Evolutionary conservation across 2,888 invertebrate genomes (phyloP).

Genomic region (Zaprionus obscuricornis): DNA sequence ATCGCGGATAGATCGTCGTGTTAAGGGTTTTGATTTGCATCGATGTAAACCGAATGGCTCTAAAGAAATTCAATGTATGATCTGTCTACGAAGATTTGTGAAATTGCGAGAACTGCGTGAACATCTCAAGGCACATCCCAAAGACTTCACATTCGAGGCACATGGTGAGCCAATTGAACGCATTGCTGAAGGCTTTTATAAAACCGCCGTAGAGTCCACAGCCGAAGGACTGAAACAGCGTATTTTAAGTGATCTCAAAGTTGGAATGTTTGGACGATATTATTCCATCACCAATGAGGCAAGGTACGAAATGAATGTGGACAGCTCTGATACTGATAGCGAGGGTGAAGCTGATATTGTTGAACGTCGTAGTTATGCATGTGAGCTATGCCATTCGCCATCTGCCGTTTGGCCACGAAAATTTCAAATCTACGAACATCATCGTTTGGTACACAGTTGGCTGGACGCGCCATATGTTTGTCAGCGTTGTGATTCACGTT

Average conservation of each 20-base stretch:
- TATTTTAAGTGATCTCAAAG: constrained; percentile 65
- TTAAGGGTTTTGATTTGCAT: constrained; percentile 64
- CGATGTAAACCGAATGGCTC: constrained; percentile 79
- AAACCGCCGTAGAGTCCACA: constrained; percentile 65
- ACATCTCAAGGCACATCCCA: constrained; percentile 71
- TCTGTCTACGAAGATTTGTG: constrained; percentile 79
- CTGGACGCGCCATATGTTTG: constrained; percentile 85
- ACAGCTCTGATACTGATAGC: constrained; percentile 73
- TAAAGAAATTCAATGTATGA: constrained; percentile 82
- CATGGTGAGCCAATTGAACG: constrained; percentile 63
- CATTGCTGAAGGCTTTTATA: constrained; percentile 74
- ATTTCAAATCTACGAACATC: constrained; percentile 80
- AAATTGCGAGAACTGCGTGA: constrained; percentile 76
- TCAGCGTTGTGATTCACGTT: constrained; percentile 85
- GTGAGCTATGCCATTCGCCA: constrained; percentile 70
- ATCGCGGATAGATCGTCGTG: constrained; percentile 57
- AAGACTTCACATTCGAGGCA: constrained; percentile 61
- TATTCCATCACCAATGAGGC: constrained; percentile 81
- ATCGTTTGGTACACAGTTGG: constrained; percentile 78
- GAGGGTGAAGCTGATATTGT: constrained; percentile 63
- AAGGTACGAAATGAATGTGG: constrained; percentile 80
- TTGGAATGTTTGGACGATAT: constrained; percentile 69
- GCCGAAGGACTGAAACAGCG: constrained; percentile 55
- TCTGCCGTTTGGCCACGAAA: constrained; percentile 72
- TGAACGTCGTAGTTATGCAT: constrained; percentile 63